phyloP scores from a whole-genome alignment of 1,140 invertebrate genomes.

The Acromyrmex heyeri region DNA sequence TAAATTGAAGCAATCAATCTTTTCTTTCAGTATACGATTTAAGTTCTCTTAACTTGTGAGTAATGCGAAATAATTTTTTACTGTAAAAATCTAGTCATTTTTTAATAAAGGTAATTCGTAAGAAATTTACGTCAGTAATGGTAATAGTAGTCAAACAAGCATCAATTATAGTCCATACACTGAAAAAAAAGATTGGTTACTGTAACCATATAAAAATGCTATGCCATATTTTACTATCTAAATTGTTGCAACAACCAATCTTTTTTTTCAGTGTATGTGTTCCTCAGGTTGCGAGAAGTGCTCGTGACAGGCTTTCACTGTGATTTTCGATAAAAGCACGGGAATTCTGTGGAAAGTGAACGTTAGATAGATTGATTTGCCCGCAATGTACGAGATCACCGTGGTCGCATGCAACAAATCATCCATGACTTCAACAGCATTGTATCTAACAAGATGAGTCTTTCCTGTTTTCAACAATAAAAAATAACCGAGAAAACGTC shows the following conservation, averaged over 20 bases:
- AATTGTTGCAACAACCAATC: too few relatives aligned
- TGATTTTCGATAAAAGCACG: constrained; percentile 65
- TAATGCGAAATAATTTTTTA: background rate
- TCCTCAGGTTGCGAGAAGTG: background rate
- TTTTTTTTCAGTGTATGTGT: background rate
- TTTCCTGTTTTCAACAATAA: background rate
- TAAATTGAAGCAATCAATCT: too few relatives aligned
- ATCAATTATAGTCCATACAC: background rate
- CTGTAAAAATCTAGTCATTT: background rate
- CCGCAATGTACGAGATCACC: constrained; percentile 21
- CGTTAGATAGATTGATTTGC: constrained; percentile 32
- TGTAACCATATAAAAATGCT: too few relatives aligned
- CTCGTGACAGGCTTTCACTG: constrained; percentile 70
- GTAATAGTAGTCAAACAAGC: constrained; percentile 9
- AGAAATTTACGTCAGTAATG: background rate
- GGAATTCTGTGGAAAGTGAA: constrained; percentile 73
- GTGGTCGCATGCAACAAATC: constrained; percentile 44
- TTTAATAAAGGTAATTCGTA: background rate
- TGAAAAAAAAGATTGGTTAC: too few relatives aligned
- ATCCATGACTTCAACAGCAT: constrained; percentile 35
- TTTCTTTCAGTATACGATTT: background rate
- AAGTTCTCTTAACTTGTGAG: background rate
- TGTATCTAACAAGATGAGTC: background rate
- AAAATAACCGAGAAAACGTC: constrained; percentile 2
- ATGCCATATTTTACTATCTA: too few relatives aligned